phyloP scores from a whole-genome alignment of 1,140 invertebrate genomes.

The Anastrepha ludens region DNA sequence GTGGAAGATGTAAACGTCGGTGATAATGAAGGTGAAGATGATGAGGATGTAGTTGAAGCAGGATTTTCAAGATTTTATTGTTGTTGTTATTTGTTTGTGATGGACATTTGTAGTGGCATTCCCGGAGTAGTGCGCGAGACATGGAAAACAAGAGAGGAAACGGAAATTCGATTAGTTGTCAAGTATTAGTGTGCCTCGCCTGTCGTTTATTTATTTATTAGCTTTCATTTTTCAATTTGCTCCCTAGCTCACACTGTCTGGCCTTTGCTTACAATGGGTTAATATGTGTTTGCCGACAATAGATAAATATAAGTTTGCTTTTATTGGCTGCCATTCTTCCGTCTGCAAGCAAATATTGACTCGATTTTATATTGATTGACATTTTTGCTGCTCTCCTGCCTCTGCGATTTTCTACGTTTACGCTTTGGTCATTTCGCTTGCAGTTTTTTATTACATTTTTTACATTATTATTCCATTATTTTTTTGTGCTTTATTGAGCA shows the following conservation, averaged over 20 bases:
- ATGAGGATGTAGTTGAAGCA: background rate
- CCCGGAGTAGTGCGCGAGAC: background rate
- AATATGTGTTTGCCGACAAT: background rate
- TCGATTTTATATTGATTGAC: background rate
- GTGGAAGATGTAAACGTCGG: background rate
- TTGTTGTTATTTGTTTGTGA: background rate
- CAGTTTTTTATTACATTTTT: no score
- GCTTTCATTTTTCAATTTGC: background rate
- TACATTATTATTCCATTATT: no score
- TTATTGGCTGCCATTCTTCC: conserved; percentile 8
- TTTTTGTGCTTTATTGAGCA: no score
- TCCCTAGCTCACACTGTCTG: background rate
- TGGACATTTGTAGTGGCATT: no score
- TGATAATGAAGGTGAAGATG: background rate
- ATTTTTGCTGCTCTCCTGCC: background rate
- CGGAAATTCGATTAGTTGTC: conserved; percentile 48
- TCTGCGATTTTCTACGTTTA: background rate
- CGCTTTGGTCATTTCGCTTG: background rate
- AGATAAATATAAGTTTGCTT: background rate
- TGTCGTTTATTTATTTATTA: background rate
- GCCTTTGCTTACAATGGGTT: no score
- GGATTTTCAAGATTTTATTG: background rate
- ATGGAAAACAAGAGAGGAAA: conserved; percentile 1
- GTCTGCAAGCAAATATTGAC: conserved; percentile 9
- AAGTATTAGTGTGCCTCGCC: background rate